These are phyloP conservation scores for Stenodera caucasica DNA, from an alignment of 2,888 invertebrate genomes.

Conservation along the genomic window DNA sequence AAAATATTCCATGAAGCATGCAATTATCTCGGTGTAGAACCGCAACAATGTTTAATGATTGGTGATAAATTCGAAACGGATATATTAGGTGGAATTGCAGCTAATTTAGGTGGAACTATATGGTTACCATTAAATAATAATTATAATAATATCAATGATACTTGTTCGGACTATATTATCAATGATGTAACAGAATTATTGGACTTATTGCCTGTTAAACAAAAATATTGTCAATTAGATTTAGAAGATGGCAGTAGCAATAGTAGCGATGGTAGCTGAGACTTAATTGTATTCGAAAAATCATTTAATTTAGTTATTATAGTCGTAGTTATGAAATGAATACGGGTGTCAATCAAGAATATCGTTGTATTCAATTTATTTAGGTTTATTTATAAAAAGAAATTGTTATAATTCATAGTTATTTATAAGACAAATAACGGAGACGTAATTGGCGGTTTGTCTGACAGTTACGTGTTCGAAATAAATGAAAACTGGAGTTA, in stretches of 20 bases:
- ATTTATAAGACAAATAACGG: not conserved
- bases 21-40: slow-evolving; percentile 72
- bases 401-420: not conserved
- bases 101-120: slow-evolving; percentile 73
- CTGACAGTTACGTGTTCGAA: not conserved
- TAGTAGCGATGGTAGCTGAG: slow-evolving; percentile 58
- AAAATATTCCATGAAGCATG: slow-evolving; percentile 83
- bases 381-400: not conserved
- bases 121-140: slow-evolving; percentile 70
- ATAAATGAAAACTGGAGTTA: slow-evolving; percentile 40
- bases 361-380: not conserved
- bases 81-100: slow-evolving; percentile 79
- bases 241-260: slow-evolving; percentile 56
- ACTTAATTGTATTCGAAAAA: too few relatives aligned
- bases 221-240: slow-evolving; percentile 38
- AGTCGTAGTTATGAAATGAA: not conserved
- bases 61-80: slow-evolving; percentile 88
- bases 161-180: slow-evolving; percentile 67
- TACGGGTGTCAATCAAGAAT: not conserved
- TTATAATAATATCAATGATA: slow-evolving; percentile 35
- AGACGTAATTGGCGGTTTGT: not conserved
- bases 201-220: slow-evolving; percentile 59
- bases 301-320: not conserved
- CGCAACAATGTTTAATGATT: slow-evolving; percentile 75
- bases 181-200: slow-evolving; percentile 66